Conservation (phyloP, 2,113 vertebrate genomes). For the Myocastor coypus region DNA sequence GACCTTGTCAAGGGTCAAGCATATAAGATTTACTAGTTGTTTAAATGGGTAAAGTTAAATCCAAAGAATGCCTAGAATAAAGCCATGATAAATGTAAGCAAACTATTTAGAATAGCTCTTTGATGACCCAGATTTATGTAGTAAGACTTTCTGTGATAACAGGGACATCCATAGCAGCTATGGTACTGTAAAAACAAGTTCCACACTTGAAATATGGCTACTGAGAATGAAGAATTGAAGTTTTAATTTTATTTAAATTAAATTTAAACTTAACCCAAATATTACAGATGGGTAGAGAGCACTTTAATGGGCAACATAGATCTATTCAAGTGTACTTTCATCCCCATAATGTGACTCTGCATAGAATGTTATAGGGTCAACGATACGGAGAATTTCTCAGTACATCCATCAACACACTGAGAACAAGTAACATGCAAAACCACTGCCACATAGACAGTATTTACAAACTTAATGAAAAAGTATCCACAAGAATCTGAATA, state of each 20-base stretch:
- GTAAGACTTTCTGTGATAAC: not conserved
- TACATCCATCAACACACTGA: not conserved
- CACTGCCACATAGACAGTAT: not conserved
- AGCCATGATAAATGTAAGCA: not conserved
- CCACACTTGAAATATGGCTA: not conserved
- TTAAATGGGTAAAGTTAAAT: constrained; percentile 34
- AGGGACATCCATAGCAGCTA: not conserved
- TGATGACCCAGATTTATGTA: not conserved
- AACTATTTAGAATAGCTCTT: not conserved
- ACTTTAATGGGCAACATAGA: not conserved
- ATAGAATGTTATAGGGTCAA: not conserved
- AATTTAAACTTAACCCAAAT: not conserved
- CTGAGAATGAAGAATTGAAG: not conserved
- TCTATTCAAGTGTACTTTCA: not conserved
- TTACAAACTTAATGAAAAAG: not conserved
- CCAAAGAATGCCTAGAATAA: not conserved
- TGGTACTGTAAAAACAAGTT: not conserved
- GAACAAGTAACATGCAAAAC: not conserved
- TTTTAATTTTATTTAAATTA: constrained; percentile 28
- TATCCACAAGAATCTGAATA: not conserved
- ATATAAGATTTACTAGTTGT: not conserved
- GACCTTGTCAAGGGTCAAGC: not conserved
- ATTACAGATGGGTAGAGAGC: not conserved
- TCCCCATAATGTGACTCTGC: not conserved
- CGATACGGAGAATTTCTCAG: not conserved